Percentiles rank a stretch among this genome's conserved stretches.
These are phyloP conservation scores for Achroia grisella DNA, from an alignment of 1,140 invertebrate genomes.

Conservation along the genomic window DNA sequence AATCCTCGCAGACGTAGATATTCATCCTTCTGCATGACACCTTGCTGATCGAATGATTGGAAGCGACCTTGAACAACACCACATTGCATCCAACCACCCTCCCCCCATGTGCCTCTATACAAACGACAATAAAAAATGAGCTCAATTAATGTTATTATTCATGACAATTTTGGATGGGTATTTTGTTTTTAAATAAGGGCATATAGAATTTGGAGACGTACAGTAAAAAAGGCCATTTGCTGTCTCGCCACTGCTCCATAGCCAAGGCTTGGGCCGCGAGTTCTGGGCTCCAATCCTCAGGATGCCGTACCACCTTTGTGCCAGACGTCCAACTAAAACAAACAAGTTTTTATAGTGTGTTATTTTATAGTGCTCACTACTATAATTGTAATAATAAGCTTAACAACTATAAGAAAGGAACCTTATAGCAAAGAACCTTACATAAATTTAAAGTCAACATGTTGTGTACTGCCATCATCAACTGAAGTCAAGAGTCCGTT, in stretches of 20 bases:
- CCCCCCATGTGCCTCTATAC: constrained; percentile 37
- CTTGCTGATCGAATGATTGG: constrained; percentile 30
- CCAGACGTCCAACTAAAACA: constrained; percentile 76
- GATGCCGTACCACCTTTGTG: constrained; percentile 62
- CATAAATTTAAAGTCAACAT: constrained; percentile 68
- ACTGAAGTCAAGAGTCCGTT: constrained; percentile 75
- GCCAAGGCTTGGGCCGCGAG: constrained; percentile 74
- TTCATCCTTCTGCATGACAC: constrained; percentile 23
- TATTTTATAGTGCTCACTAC: too few species aligned
- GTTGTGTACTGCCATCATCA: constrained; percentile 51
- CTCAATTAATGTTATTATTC: too few species aligned
- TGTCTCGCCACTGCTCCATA: constrained; percentile 69
- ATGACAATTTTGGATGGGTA: too few species aligned
- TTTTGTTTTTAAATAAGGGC: too few species aligned
- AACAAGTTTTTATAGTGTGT: constrained; percentile 4
- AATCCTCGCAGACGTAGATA: constrained; percentile 70
- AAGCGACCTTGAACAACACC: constrained; percentile 49
- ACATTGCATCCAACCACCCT: constrained; percentile 47
- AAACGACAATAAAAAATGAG: too few species aligned
- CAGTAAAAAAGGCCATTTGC: constrained; percentile 49
- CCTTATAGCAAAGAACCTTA: constrained; percentile 25
- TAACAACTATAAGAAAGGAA: not conserved
- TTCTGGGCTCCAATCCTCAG: constrained; percentile 64
- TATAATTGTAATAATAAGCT: not conserved
- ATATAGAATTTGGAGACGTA: constrained; percentile 17